Conservation (phyloP, 2,113 vertebrate species). For the Gymnorhina tibicen region DNA sequence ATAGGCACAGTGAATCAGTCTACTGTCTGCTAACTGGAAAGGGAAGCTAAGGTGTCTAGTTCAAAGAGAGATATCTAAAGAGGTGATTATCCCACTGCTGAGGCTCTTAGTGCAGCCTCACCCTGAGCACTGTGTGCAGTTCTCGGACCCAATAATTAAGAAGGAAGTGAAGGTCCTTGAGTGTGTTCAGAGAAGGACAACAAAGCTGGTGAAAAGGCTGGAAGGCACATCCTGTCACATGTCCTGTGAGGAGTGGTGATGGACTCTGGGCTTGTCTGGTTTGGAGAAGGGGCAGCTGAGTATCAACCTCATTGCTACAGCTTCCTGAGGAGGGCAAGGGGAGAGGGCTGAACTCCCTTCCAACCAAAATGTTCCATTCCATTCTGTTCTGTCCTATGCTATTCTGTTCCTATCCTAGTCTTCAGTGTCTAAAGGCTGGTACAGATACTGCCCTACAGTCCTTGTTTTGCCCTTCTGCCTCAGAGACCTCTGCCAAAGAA, state of each 20-base stretch:
- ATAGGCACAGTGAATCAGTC: background rate
- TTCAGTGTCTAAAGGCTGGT: background rate
- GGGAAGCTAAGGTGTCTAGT: background rate
- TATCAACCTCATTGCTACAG: background rate
- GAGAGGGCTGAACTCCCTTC: background rate
- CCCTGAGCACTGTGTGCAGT: background rate
- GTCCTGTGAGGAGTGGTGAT: accelerated
- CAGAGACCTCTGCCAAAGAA: background rate
- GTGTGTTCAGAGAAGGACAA: background rate
- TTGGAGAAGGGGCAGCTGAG: background rate
- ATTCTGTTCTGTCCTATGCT: background rate
- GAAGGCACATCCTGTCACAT: background rate
- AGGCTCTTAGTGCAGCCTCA: background rate
- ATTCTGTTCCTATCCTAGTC: background rate
- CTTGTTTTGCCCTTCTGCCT: background rate
- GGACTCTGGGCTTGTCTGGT: background rate
- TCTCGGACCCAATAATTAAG: background rate
- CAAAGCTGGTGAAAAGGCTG: background rate
- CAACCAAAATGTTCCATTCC: background rate
- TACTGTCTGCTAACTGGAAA: background rate
- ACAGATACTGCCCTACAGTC: background rate
- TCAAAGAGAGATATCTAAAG: background rate
- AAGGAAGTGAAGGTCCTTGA: background rate
- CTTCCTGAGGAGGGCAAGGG: background rate
- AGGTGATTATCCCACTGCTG: accelerated